These are phyloP conservation scores for Campoplex capitator DNA, from an alignment of 2,888 invertebrate species.

Conservation along the genomic window DNA sequence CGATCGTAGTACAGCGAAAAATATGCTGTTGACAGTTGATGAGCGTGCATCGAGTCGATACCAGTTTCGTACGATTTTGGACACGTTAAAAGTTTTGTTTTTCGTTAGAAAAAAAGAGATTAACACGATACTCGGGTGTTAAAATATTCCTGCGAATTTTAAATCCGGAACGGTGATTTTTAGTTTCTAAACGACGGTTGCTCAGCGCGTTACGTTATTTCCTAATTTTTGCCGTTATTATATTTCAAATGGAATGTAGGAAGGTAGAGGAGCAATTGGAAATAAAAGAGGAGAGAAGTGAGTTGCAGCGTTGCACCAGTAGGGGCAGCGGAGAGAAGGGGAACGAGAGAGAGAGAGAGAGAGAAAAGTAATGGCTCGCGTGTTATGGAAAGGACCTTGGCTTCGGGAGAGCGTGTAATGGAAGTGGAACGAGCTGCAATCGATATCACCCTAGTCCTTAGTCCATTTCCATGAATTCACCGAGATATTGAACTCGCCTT, in stretches of 20 bases:
- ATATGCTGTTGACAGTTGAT: neutral
- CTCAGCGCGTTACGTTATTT: neutral
- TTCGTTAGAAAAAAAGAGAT: neutral
- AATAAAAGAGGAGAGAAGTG: neutral
- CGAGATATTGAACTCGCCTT: constrained; percentile 64
- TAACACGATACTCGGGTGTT: neutral
- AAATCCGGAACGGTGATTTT: neutral
- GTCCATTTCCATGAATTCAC: constrained; percentile 67
- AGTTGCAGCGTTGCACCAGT: neutral
- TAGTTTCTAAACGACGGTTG: neutral
- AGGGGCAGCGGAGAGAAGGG: neutral
- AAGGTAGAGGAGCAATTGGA: neutral
- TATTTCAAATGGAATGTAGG: neutral
- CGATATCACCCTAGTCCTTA: constrained; percentile 57
- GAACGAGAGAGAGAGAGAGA: neutral
- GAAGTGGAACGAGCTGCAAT: constrained; percentile 67
- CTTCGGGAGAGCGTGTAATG: constrained; percentile 47
- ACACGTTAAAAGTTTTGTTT: neutral
- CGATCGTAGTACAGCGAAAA: neutral
- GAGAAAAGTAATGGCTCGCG: constrained; percentile 55
- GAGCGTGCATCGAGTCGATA: neutral
- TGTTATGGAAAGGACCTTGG: constrained; percentile 68
- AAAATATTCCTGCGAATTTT: neutral
- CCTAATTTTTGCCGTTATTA: neutral
- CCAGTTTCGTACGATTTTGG: neutral